These are phyloP conservation scores for Amiota minor DNA, from an alignment of 2,888 invertebrate species.

Conservation along the genomic window DNA sequence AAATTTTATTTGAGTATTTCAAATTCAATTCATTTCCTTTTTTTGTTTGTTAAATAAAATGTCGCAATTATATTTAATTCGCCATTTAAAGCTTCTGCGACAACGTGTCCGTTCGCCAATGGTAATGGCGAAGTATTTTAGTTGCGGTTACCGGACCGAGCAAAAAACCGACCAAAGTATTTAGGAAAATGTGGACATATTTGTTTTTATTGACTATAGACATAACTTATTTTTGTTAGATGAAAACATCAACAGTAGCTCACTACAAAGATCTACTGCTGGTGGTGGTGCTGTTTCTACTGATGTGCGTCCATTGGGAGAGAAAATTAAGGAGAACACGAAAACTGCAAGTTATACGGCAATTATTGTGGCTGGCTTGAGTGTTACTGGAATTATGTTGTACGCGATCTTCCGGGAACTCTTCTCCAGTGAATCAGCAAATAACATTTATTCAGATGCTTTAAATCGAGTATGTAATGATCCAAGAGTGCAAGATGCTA, in stretches of 20 bases:
- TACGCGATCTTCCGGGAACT: conserved; percentile 89
- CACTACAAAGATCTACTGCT: conserved; percentile 49
- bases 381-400: conserved; percentile 86
- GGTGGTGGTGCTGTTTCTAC: conserved; percentile 63
- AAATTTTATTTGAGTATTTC: too few species aligned
- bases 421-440: conserved; percentile 90
- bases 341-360: conserved; percentile 90
- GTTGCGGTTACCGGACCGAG: too few species aligned
- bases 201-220: too few species aligned
- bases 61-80: conserved; percentile 57
- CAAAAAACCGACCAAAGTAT: too few species aligned
- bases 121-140: too few species aligned
- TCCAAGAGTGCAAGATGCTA: conserved; percentile 83
- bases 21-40: too few species aligned
- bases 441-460: conserved; percentile 87
- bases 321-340: conserved; percentile 90
- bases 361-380: conserved; percentile 86
- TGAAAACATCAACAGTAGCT: conserved; percentile 25
- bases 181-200: too few species aligned
- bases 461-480: conserved; percentile 84
- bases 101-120: conserved; percentile 19
- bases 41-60: conserved; percentile 39
- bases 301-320: conserved; percentile 80
- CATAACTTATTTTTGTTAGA: background rate
- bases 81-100: conserved; percentile 50